Conservation (phyloP, 1,140 invertebrate species). For the Tetraneura akinire region DNA sequence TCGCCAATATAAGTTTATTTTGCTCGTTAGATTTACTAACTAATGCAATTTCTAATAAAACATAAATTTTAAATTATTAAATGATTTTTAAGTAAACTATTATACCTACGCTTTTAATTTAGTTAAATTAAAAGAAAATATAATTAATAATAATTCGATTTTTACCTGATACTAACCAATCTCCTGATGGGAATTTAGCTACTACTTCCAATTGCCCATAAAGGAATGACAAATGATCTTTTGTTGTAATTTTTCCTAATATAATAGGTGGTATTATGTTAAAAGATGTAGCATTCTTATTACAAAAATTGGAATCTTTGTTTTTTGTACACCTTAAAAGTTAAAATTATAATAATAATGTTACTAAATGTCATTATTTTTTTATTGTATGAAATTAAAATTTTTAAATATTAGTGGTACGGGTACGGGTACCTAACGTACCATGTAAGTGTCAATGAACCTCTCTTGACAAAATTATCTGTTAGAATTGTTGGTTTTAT, state of each 20-base stretch:
- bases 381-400: too few species aligned
- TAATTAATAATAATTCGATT: not conserved
- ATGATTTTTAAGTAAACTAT: not conserved
- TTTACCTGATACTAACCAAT: conserved; percentile 75
- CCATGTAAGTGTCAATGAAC: conserved; percentile 21
- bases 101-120: too few species aligned
- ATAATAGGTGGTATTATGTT: conserved; percentile 66
- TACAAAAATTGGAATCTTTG: conserved; percentile 42
- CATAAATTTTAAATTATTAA: not conserved
- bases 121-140: not conserved
- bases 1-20: conserved; percentile 13
- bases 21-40: not conserved
- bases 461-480: conserved; percentile 34
- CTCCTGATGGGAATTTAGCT: conserved; percentile 71
- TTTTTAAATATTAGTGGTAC: too few species aligned
- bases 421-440: too few species aligned
- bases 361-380: too few species aligned
- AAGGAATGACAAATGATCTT: conserved; percentile 67
- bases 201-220: conserved; percentile 70
- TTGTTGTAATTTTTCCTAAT: conserved; percentile 68
- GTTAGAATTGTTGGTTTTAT: conserved; percentile 46
- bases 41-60: conserved; percentile 27
- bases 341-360: not conserved
- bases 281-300: conserved; percentile 54
- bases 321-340: conserved; percentile 53